Base-by-base conservation (phyloP, 1,140 invertebrate genomes). In the Zophobas atratus region DNA sequence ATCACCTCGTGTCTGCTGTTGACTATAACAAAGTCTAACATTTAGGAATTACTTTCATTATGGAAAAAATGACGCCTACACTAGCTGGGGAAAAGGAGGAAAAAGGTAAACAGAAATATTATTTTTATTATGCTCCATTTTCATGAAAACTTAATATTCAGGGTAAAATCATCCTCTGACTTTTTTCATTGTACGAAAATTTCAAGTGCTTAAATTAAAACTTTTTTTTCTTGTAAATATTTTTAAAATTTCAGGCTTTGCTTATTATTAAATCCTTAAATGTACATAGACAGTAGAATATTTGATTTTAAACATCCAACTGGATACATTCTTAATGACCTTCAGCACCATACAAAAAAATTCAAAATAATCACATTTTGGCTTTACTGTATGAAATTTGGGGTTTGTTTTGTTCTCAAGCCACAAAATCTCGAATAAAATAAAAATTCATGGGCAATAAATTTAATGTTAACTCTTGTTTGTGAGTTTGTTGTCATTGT, bases 1-100 rank as follows among this genome's bases (percentile, higher is more conserved):
- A 67, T 43, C 60, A 67, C 60, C 60, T 67, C 39, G 39, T 67
- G 60, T 67, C 39, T 72, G 70, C 46, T 78, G 77, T 78, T 78
- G 70, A 78, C 77, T 67, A 67, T 67, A 43, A 67, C 60, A 67
- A 67, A 67, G 60, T 67, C 60, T 41, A 1, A n/a, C 39, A 67
- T 67, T 67, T 67, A 67, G 60, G 33, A 43, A 67, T 67, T 67
- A 67, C 60, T 67, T 67, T 33, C 32, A 67, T 67, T 67, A 63
- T 38, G 43, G 33, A 39, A 43, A 67, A 67, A 67, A 67, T n/a
- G n/a, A 2, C 38, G 20, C 20, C 20, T 20, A 20, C 20, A 20
- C 20, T 60, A 1, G 56, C 33, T 34, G 55, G 56, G 56, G 36
- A 60, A 35, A 60, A 8, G 1, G 53, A 55, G 5, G 35, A 55